Percentiles rank a stretch among this genome's conserved stretches.
Evolutionary conservation across 1,140 invertebrate species (phyloP).

Genomic region (Drosophila nigromelanica): DNA sequence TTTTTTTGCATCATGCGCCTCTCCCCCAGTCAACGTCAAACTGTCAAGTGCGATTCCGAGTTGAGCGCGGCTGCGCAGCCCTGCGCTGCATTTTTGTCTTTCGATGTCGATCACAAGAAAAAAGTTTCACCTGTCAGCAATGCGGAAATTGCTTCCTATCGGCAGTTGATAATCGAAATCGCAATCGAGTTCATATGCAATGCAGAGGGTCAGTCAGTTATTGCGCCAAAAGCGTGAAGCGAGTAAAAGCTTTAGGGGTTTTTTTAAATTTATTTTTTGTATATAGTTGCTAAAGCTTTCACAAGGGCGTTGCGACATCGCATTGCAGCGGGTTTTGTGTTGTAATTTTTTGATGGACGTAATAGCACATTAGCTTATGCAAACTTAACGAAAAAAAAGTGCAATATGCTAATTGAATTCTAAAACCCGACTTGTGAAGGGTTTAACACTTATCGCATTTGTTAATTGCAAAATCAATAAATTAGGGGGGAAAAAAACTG

Average conservation of each 20-base stretch:
- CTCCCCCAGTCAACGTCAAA: conserved; percentile 16
- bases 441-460: conserved; percentile 31
- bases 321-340: neutral
- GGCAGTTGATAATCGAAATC: conserved; percentile 23
- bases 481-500: neutral
- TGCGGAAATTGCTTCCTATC: conserved; percentile 39
- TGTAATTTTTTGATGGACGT: neutral
- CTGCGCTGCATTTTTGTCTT: conserved; percentile 33
- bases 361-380: conserved; percentile 7
- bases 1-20: conserved; percentile 41
- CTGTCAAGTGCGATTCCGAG: conserved; percentile 16
- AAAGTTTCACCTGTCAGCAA: conserved; percentile 43
- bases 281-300: neutral
- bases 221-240: conserved; percentile 3
- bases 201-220: conserved; percentile 27
- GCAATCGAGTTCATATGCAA: conserved; percentile 31
- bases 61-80: conserved; percentile 32
- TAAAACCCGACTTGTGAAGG: conserved; percentile 16
- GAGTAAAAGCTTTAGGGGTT: conserved; percentile 7
- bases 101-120: conserved; percentile 22
- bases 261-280: neutral
- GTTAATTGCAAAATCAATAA: conserved; percentile 38
- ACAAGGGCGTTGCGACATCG: neutral
- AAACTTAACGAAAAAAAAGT: conserved; percentile 6
- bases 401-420: conserved; percentile 40